Evolutionary conservation across 2,113 vertebrate species (phyloP).

Genomic region (Numida meleagris): DNA sequence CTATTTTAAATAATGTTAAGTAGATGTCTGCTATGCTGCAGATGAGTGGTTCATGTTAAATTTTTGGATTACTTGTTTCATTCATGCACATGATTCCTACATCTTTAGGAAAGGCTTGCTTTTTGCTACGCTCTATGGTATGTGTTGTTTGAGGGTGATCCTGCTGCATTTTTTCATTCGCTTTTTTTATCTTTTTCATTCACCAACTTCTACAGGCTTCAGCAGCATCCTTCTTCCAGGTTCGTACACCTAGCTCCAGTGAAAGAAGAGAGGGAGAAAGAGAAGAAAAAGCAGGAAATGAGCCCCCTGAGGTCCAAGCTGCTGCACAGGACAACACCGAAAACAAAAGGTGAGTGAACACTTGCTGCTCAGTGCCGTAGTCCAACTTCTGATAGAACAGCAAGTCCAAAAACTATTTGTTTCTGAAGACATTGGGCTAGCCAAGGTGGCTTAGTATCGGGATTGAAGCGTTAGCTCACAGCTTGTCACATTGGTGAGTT

Average conservation of each 20-base stretch:
- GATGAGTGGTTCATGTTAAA: not conserved
- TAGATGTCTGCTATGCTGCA: not conserved
- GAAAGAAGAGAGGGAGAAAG: constrained; percentile 71
- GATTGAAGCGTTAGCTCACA: not conserved
- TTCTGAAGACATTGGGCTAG: not conserved
- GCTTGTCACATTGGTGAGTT: not conserved
- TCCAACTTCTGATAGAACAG: not conserved
- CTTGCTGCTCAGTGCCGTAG: not conserved
- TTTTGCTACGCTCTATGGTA: not conserved
- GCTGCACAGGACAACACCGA: constrained; percentile 74
- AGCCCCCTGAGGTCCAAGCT: constrained; percentile 29
- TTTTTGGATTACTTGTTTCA: not conserved
- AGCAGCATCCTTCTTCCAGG: constrained; percentile 87
- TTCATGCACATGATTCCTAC: not conserved
- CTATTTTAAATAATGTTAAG: not conserved
- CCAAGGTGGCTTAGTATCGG: not conserved
- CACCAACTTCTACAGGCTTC: constrained; percentile 28
- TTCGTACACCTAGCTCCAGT: constrained; percentile 65
- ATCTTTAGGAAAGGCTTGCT: not conserved
- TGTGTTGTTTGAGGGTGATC: not conserved
- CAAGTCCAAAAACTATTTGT: not conserved
- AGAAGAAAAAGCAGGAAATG: constrained; percentile 54
- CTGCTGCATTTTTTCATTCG: not conserved
- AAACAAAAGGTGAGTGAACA: constrained; percentile 79
- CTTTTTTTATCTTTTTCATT: not conserved